Evolutionary conservation across 1,140 invertebrate genomes (phyloP), one percentile per base, ranked within the genome.

Genomic region (Coelopa frigida): DNA sequence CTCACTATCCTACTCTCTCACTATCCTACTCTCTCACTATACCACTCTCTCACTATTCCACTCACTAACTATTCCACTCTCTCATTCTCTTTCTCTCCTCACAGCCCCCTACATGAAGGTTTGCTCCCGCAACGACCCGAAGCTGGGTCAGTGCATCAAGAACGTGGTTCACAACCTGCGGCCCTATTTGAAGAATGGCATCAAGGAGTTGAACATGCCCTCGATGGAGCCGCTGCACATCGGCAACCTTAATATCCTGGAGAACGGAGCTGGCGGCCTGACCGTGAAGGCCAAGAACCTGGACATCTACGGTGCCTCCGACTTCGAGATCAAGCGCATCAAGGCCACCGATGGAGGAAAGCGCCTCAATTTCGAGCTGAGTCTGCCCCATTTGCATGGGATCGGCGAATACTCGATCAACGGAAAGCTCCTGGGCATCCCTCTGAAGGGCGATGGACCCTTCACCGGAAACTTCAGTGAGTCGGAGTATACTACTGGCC

Each of bases 391-490:
- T 51, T 54, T 84, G 7, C 62, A 61, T 14, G 73, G 83, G 8
- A 72, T 78, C 12, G 76, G 78, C 0, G 55, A 71, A 6, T 84
- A 84, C 51, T 71, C 73, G 1, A 62, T 83, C 3, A 75, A 81
- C 55, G 80, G 80, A 4, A 73, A 75, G 31, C 57, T 84, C 14
- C 54, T 83, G 11, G 55, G n/a, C 3, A 53, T 84, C 21, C 78
- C 76, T 4, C 68, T 84, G n/a, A 70, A 70, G 26, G 81, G 81
- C 15, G 73, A 68, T 10, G 82, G 81, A 0, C 72, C 73, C 1
- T 67, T 83, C 48, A 67, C 59, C n/a, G 78, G 75, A 3, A 82
- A 83, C 56, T 75, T 81, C 12, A 80, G 75, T 77, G 63, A 72
- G 72, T 74, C 35, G 12, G 23, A 7, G 18, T 31, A 6, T 14